A percentile compares a stretch with the other conserved stretches of the same genome.
Conservation (phyloP, 2,888 invertebrate genomes). For the Leucophora obtusa region DNA sequence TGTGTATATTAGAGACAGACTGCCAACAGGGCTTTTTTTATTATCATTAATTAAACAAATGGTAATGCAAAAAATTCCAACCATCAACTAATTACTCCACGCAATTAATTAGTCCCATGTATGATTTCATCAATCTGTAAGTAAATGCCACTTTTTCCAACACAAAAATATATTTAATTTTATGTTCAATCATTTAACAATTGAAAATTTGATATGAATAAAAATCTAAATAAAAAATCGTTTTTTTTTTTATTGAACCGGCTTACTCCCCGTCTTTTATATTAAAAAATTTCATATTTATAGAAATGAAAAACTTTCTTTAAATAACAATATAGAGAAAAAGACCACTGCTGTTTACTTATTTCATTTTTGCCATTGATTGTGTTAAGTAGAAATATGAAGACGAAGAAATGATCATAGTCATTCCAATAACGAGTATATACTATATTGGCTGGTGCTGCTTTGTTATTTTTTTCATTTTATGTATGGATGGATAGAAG, state of each 20-base stretch:
- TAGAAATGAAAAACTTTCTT: constrained; percentile 41
- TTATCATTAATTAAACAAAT: too few relatives aligned
- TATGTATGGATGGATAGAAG: constrained; percentile 27
- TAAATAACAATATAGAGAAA: neutral
- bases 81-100: too few relatives aligned
- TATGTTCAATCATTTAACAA: constrained; percentile 7
- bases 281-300: constrained; percentile 40
- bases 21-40: too few relatives aligned
- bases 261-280: constrained; percentile 1
- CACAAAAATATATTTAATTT: constrained; percentile 1
- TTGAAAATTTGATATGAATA: constrained; percentile 5
- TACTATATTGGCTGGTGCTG: neutral
- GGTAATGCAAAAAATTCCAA: too few relatives aligned
- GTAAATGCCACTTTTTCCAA: neutral
- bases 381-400: constrained; percentile 26
- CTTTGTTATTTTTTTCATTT: constrained; percentile 1
- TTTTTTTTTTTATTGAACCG: neutral
- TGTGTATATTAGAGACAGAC: too few relatives aligned
- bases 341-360: constrained; percentile 6
- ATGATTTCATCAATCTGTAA: too few relatives aligned
- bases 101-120: too few relatives aligned
- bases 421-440: constrained; percentile 7
- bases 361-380: constrained; percentile 12
- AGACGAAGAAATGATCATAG: constrained; percentile 29
- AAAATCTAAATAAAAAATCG: constrained; percentile 1